These are phyloP conservation scores for Sipha flava DNA, from an alignment of 1,140 invertebrate genomes.

Conservation along the genomic window DNA sequence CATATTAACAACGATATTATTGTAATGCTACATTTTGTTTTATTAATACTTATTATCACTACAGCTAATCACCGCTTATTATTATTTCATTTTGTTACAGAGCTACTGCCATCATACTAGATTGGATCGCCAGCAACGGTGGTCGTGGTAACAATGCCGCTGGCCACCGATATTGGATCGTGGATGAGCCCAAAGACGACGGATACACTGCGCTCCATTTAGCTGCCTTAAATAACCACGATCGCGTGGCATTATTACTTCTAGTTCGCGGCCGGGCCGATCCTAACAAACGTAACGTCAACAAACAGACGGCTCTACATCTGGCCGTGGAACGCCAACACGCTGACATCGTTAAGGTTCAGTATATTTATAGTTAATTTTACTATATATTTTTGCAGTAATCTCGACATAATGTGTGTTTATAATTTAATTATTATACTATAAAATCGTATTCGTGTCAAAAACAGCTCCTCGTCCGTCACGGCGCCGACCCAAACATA, in stretches of 20 bases:
- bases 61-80: not conserved
- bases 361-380: not conserved
- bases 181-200: slow-evolving; percentile 97
- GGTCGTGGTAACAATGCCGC: too few relatives aligned
- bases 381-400: too few relatives aligned
- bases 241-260: slow-evolving; percentile 89
- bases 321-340: slow-evolving; percentile 92
- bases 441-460: too few relatives aligned
- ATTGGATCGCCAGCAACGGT: slow-evolving; percentile 50
- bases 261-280: slow-evolving; percentile 79
- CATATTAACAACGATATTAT: too few relatives aligned
- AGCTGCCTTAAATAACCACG: slow-evolving; percentile 93
- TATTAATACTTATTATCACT: too few relatives aligned
- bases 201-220: slow-evolving; percentile 94
- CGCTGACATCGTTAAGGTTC: slow-evolving; percentile 81
- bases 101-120: slow-evolving; percentile 49
- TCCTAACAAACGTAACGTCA: slow-evolving; percentile 89
- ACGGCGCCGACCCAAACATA: slow-evolving; percentile 88
- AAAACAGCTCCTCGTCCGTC: slow-evolving; percentile 76
- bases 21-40: too few relatives aligned
- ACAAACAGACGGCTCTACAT: slow-evolving; percentile 92
- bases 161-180: slow-evolving; percentile 87
- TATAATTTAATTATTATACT: too few relatives aligned
- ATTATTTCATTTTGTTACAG: not conserved
- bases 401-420: too few relatives aligned